Evolutionary conservation across 1,140 invertebrate species (phyloP).

Genomic region (Bombus cullumanus): DNA sequence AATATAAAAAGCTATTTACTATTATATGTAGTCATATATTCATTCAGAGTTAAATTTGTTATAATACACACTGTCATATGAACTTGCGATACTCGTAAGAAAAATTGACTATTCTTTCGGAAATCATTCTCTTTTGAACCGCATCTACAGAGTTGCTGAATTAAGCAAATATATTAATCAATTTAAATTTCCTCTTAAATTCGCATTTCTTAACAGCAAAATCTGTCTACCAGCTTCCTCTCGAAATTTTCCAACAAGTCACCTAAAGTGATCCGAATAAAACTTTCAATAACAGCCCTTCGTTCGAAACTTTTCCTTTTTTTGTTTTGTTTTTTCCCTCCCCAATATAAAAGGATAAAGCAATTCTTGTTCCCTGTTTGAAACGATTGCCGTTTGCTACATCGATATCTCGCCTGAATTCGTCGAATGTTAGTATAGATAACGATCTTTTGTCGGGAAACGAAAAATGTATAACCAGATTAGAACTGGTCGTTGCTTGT

Average conservation of each 20-base stretch:
- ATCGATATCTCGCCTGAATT: neutral
- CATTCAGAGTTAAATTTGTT: neutral
- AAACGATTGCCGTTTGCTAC: neutral
- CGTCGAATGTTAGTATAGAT: neutral
- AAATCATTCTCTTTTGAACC: neutral
- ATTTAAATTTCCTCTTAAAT: neutral
- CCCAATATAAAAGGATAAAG: neutral
- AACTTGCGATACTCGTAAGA: neutral
- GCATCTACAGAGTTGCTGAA: neutral
- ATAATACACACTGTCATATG: neutral
- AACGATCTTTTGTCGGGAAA: neutral
- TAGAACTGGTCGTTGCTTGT: neutral
- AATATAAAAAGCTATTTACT: neutral
- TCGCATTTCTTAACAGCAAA: neutral
- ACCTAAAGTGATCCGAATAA: neutral
- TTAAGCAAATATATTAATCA: neutral
- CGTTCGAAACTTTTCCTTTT: neutral
- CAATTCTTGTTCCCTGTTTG: neutral
- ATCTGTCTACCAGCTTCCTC: neutral
- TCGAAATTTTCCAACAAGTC: neutral
- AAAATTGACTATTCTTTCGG: neutral
- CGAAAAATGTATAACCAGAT: neutral
- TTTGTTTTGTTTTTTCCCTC: accelerated
- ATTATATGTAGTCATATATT: neutral
- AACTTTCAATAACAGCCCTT: neutral